A percentile compares a stretch with the other conserved stretches of the same genome.
phyloP scores from a whole-genome alignment of 2,797 vertebrate species.

The Dermochelys coriacea region DNA sequence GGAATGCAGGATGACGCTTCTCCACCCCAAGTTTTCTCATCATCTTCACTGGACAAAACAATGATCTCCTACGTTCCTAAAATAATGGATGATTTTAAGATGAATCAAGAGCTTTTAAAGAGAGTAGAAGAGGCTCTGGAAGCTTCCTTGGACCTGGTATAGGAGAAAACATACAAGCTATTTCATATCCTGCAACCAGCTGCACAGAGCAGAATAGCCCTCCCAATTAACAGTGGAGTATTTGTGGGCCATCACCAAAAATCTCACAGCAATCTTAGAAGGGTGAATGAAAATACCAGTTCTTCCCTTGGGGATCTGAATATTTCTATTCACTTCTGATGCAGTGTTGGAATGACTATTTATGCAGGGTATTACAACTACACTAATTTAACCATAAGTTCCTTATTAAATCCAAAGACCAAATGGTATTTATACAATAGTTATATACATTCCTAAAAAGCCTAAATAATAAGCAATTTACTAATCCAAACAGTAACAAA shows the following conservation, averaged over 20 bases:
- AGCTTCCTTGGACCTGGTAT: neutral
- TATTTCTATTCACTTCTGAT: neutral
- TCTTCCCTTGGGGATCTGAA: neutral
- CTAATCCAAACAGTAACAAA: neutral
- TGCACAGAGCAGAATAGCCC: neutral
- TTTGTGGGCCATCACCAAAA: neutral
- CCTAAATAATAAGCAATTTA: neutral
- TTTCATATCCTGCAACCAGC: neutral
- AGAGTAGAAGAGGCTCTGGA: neutral
- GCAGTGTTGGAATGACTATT: neutral
- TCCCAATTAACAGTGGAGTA: neutral
- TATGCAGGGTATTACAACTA: neutral
- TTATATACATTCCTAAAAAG: too few relatives aligned
- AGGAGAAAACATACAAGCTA: neutral
- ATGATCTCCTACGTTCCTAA: neutral
- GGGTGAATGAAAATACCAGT: neutral
- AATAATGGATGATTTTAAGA: neutral
- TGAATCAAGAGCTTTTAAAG: neutral
- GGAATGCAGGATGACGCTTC: neutral
- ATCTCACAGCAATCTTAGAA: neutral
- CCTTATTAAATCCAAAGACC: neutral
- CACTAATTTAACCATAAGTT: neutral
- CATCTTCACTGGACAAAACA: neutral
- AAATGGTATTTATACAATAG: neutral
- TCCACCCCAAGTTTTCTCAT: neutral